Evolutionary conservation across 2,888 invertebrate genomes (phyloP).

Genomic region (Rotaria sp.): DNA sequence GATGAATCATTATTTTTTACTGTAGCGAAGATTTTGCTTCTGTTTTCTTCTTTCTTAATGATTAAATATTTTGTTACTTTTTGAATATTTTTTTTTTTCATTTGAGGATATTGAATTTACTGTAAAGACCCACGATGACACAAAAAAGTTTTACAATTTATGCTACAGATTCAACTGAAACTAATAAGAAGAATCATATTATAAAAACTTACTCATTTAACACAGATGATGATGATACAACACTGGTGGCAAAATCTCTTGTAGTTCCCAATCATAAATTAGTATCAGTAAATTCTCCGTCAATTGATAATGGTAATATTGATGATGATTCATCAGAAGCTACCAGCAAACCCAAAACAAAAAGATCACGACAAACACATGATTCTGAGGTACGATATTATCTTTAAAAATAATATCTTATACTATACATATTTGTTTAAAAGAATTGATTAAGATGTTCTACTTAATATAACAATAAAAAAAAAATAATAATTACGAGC

Average conservation of each 20-base stretch:
- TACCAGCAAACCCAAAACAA: neutral
- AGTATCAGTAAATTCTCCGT: neutral
- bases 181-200: neutral
- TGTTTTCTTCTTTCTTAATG: neutral
- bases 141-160: neutral
- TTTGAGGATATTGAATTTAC: neutral
- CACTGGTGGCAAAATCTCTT: neutral
- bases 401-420: neutral
- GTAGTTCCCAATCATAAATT: neutral
- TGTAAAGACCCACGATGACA: neutral
- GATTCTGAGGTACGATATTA: neutral
- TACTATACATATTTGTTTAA: too few relatives aligned
- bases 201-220: neutral
- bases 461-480: too few relatives aligned
- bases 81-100: neutral
- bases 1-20: neutral
- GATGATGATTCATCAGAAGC: neutral
- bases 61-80: neutral
- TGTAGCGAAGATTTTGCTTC: neutral
- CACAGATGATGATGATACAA: neutral
- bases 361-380: neutral
- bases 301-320: neutral
- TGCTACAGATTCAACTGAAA: neutral
- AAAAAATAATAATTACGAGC: too few relatives aligned
- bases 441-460: too few relatives aligned